Base-by-base conservation (phyloP, 2,888 invertebrate species). In the Pherbina coryleti region DNA sequence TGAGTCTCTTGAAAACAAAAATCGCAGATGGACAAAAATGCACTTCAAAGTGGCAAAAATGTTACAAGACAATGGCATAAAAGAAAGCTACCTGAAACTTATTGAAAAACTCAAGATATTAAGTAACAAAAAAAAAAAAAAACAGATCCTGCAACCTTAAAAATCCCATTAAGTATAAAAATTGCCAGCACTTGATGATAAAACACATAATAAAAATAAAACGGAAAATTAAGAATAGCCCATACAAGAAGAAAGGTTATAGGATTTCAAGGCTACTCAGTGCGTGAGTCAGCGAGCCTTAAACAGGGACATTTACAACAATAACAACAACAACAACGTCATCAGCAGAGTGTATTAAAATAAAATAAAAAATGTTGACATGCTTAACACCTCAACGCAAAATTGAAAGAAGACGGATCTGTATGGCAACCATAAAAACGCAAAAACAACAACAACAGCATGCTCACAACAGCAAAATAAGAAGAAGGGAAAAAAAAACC, bases 271-370 rank as follows among this genome's bases (percentile, higher is more conserved):
- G 44, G 44, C 14, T 53, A 37, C 14, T 53, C n/a, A 14, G n/a
- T 25, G 44, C 34, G 25, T 49, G 51, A 78, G 55, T 22, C 55
- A 22, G 55, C 7, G 55, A 19, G 55, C 3, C 53, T 11, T n/a
- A 44, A 31, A 51, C 22, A 74, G 53, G 37, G 67, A 75, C 44
- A 67, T 11, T n/a, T 81, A 81, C 80, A 72, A 80, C 81, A 81
- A 81, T 81, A 82, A 80, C 81, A 74, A 82, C 80, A 82, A 79
- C 80, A 82, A 77, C 75, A 44, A 77, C 55, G n/a, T 60, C 69
- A 28, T 11, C 64, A 22, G 1, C 9, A 62, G 34, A 78, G 25
- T 34, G 60, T 25, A 28, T 51, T 57, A 55, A 70, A n/a, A 62
- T 31, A 57, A 44, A 31, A 34, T 34, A 67, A 53, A 53, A 66